phyloP scores from a whole-genome alignment of 2,888 invertebrate genomes.

The Cosmorhoe ocellata region DNA sequence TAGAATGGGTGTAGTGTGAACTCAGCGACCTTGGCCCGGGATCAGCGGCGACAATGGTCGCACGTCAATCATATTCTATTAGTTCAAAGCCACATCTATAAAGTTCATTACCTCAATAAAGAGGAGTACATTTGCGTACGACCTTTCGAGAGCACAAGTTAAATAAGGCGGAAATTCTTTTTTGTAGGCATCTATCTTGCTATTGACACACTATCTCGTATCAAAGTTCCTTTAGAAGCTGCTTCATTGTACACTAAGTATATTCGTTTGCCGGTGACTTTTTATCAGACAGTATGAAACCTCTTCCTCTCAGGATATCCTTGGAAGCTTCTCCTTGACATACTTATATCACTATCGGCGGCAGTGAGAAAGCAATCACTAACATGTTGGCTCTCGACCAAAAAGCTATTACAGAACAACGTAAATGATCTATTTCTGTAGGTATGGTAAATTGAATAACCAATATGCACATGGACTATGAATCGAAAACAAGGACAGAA shows the following conservation, averaged over 20 bases:
- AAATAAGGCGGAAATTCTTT: neutral
- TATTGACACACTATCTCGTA: too few relatives aligned
- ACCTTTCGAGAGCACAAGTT: conserved; percentile 30
- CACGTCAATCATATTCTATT: conserved; percentile 75
- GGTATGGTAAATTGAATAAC: conserved; percentile 29
- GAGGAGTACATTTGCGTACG: conserved; percentile 52
- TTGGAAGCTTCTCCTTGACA: conserved; percentile 40
- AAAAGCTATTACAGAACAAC: conserved; percentile 37
- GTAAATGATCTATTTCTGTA: conserved; percentile 31
- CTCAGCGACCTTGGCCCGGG: conserved; percentile 57
- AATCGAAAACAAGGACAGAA: neutral
- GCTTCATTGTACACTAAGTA: too few relatives aligned
- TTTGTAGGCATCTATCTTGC: too few relatives aligned
- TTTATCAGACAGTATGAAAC: neutral
- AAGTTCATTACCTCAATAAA: conserved; percentile 69
- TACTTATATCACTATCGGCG: conserved; percentile 37
- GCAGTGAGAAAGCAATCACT: conserved; percentile 32
- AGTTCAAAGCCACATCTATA: conserved; percentile 77
- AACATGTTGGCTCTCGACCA: conserved; percentile 43
- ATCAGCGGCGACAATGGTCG: conserved; percentile 56
- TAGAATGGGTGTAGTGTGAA: conserved; percentile 45
- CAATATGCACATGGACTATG: too few relatives aligned
- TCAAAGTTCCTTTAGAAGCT: too few relatives aligned
- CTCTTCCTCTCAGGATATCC: conserved; percentile 17
- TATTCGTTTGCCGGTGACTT: too few relatives aligned